These are phyloP conservation scores for Rhizomys pruinosus DNA, from an alignment of 2,113 vertebrate genomes.

Conservation along the genomic window DNA sequence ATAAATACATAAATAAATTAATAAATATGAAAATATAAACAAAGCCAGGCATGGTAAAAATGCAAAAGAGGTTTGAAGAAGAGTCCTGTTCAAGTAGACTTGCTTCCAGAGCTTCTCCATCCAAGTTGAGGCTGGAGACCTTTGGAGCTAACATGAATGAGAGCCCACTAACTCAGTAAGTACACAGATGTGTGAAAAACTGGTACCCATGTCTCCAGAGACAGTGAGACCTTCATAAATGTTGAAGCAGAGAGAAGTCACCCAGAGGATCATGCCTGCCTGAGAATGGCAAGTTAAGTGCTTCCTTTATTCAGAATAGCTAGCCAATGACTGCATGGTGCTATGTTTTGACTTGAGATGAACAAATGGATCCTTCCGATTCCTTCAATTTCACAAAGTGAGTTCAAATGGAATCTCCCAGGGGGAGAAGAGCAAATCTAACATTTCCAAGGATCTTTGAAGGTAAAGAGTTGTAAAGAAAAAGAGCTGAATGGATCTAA, in stretches of 20 bases:
- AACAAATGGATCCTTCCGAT: neutral
- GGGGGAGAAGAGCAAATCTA: neutral
- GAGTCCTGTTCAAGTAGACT: neutral
- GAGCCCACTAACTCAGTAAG: neutral
- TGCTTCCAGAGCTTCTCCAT: neutral
- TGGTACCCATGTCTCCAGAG: neutral
- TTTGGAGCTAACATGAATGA: too few relatives aligned
- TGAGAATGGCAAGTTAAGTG: neutral
- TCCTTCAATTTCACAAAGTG: neutral
- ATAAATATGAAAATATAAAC: too few relatives aligned
- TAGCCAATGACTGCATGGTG: too few relatives aligned
- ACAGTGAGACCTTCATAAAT: neutral
- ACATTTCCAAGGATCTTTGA: neutral
- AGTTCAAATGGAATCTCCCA: neutral
- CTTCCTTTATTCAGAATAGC: neutral
- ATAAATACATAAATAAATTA: too few relatives aligned
- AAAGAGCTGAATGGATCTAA: neutral
- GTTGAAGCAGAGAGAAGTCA: neutral
- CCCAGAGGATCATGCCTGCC: neutral
- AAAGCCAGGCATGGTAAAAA: too few relatives aligned
- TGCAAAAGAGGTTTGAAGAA: neutral
- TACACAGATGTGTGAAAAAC: neutral
- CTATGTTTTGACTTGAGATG: neutral
- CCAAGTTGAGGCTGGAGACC: neutral
- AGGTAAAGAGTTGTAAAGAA: neutral